A percentile compares a stretch with the other conserved stretches of the same genome.
These are phyloP conservation scores for Adela reaumurella DNA, from an alignment of 2,888 invertebrate genomes.

Conservation along the genomic window DNA sequence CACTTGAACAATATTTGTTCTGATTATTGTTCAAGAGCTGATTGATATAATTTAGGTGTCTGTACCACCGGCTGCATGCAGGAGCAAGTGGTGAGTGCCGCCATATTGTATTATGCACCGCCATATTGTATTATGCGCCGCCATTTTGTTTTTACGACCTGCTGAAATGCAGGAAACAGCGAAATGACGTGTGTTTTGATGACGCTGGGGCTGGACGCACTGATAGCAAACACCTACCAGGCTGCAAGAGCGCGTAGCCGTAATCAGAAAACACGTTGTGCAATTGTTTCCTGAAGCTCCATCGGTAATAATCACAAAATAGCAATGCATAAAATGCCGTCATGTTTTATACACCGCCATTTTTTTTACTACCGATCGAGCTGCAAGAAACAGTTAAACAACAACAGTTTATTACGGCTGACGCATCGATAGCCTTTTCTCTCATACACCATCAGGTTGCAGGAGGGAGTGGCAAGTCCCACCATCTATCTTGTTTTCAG, in stretches of 20 bases:
- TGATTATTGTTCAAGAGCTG: slow-evolving; percentile 73
- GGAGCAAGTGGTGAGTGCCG: slow-evolving; percentile 42
- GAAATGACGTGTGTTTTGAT: slow-evolving; percentile 78
- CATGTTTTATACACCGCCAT: too few species aligned
- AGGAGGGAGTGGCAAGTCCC: slow-evolving; percentile 48
- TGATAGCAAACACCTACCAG: slow-evolving; percentile 69
- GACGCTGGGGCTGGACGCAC: slow-evolving; percentile 71
- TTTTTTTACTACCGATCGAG: slow-evolving; percentile 66
- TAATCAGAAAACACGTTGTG: too few species aligned
- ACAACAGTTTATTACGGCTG: slow-evolving; percentile 77
- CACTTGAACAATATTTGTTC: slow-evolving; percentile 73
- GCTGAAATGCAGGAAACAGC: slow-evolving; percentile 64
- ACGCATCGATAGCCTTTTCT: slow-evolving; percentile 72
- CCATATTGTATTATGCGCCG: too few species aligned
- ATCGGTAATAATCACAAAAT: too few species aligned
- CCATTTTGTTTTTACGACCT: too few species aligned
- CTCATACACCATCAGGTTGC: slow-evolving; percentile 64
- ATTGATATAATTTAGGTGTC: slow-evolving; percentile 65
- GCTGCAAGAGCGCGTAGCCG: slow-evolving; percentile 53
- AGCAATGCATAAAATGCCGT: too few species aligned
- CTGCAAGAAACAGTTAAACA: slow-evolving; percentile 65
- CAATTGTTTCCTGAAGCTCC: too few species aligned
- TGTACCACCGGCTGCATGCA: slow-evolving; percentile 67
- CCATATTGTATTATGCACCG: too few species aligned
- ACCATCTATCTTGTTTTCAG: too few species aligned